Evolutionary conservation across 2,888 invertebrate species (phyloP).

Genomic region (Flexamia atlantica): DNA sequence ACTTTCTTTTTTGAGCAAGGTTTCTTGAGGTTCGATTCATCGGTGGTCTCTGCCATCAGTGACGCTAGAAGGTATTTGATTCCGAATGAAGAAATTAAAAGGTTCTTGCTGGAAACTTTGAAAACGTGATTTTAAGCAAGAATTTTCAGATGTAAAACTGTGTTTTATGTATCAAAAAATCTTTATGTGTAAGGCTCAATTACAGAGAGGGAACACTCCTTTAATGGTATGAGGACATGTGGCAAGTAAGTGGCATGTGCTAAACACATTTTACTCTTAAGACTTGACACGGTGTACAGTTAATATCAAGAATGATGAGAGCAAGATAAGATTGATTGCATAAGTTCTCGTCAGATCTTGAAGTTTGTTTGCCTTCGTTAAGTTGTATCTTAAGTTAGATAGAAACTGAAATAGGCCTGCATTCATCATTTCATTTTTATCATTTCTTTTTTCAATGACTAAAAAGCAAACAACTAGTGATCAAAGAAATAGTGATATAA

Average conservation of each 20-base stretch:
- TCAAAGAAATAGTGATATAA: no score
- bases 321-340: background rate
- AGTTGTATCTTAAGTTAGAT: no score
- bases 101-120: background rate
- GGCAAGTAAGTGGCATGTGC: no score
- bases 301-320: background rate
- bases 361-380: background rate
- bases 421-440: no score
- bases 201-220: no score
- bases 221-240: no score
- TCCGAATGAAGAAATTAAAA: conserved; percentile 21
- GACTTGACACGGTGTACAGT: background rate
- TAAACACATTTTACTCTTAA: no score
- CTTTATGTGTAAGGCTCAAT: no score
- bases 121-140: background rate
- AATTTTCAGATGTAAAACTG: background rate
- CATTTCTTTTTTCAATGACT: no score
- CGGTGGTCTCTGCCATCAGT: conserved; percentile 7
- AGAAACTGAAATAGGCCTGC: no score
- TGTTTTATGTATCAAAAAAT: no score
- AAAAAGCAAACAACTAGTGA: no score
- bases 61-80: conserved; percentile 29
- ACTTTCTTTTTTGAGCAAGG: conserved; percentile 4
- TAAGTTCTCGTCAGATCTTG: background rate
- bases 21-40: conserved; percentile 7